Base-by-base conservation (phyloP, 2,888 invertebrate species). In the Nemapogon koenigi region DNA sequence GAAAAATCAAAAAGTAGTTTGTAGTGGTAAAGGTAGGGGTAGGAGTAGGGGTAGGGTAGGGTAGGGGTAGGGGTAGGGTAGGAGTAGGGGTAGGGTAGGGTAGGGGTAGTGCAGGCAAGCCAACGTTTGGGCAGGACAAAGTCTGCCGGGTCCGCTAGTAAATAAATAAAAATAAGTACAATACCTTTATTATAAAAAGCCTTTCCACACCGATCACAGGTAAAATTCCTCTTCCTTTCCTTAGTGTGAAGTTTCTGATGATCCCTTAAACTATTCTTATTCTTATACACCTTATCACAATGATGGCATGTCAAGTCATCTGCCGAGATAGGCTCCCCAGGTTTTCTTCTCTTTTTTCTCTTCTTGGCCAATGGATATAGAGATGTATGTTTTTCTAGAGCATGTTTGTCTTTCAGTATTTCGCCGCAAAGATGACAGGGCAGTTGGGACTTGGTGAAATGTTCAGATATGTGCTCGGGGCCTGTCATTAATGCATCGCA, bases 211-310 rank as follows among this genome's bases (percentile, higher is more conserved):
- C 73, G 49, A 17, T 78, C 78, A 37, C 78, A 78, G 0, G 78
- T 72, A 40, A 73, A 75, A 25, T 78, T 63, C 19, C 14, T 14
- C 22, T 19, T n/a, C 19, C 35, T 35, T 2, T 35, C 35, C 10
- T 72, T 63, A 38, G 57, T 72, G 51, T 88, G 85, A 1, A 83
- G 63, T 49, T 83, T 83, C 40, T 83, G 82, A 44, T 88, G 88
- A 15, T 83, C 73, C n/a, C 46, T 41, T 7, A 61, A 35, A 22
- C 60, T 60, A 29, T 63, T 63, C 0, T 52, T 52, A 11, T 70
- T 47, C 18, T 75, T 75, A 4, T 73, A 75, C 0, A 73, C 59
- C 41, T 75, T 75, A 35, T 68, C 59, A 40, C 76, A 78, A 3
- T 68, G 41, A 1, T 52, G 51, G 39, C 75, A 76, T 1, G 75